Evolutionary conservation across 2,113 vertebrate species (phyloP).

Genomic region (Sapajus apella): DNA sequence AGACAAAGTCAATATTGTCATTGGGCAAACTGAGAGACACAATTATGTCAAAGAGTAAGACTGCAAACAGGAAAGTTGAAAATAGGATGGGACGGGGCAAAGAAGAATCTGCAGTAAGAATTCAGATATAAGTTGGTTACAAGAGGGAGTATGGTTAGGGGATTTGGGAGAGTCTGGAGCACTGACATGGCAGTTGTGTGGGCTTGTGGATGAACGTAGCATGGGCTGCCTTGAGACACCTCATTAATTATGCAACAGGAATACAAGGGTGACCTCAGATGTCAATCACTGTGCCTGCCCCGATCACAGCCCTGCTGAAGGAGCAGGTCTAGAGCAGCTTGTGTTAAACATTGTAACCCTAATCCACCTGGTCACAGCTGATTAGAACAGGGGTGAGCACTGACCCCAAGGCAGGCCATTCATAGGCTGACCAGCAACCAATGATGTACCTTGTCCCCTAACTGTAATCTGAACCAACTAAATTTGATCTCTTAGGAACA

Average conservation of each 20-base stretch:
- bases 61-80: background rate
- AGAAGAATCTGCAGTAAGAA: background rate
- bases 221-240: background rate
- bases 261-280: background rate
- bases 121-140: background rate
- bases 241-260: background rate
- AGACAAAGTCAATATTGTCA: background rate
- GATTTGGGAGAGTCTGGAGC: background rate
- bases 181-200: background rate
- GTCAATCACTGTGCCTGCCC: background rate
- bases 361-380: background rate
- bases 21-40: background rate
- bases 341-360: background rate
- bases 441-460: background rate
- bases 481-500: background rate
- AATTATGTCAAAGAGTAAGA: background rate
- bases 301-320: background rate
- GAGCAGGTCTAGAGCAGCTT: background rate
- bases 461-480: background rate
- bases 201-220: background rate
- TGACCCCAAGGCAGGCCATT: background rate
- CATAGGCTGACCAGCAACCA: background rate
- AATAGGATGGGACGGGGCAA: background rate
- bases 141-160: background rate
- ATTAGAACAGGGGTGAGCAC: background rate